Conservation (phyloP, 2,888 invertebrate genomes). For the Asteroscopus sphinx region DNA sequence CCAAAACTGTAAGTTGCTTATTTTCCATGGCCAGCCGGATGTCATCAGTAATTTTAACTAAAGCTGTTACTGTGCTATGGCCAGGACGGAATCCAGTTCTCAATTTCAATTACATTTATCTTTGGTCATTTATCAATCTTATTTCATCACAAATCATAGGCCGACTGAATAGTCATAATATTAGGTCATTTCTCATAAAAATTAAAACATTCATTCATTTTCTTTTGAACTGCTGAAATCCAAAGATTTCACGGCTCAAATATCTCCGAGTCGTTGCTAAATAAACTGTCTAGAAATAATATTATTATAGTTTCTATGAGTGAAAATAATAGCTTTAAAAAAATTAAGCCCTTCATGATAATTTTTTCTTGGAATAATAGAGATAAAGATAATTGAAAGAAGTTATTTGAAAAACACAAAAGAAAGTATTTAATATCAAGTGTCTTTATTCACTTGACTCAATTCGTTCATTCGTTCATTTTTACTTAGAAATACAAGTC, state of each 20-base stretch:
- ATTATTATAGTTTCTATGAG: conserved; percentile 10
- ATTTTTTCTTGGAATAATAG: conserved; percentile 4
- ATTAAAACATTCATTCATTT: conserved; percentile 25
- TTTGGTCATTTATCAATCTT: conserved; percentile 22
- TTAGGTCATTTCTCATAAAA: conserved; percentile 22
- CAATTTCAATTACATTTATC: conserved; percentile 25
- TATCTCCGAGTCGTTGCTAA: conserved; percentile 1
- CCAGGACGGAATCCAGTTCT: too few relatives aligned
- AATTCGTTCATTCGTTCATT: too few relatives aligned
- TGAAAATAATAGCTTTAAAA: conserved; percentile 18
- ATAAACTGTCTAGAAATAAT: conserved; percentile 23
- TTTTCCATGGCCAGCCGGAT: too few relatives aligned
- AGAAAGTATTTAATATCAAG: too few relatives aligned
- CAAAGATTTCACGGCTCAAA: conserved; percentile 17
- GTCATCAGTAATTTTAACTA: too few relatives aligned
- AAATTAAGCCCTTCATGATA: conserved; percentile 7
- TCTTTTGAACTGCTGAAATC: conserved; percentile 11
- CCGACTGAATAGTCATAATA: conserved; percentile 10
- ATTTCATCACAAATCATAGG: conserved; percentile 36
- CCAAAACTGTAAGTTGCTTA: too few relatives aligned
- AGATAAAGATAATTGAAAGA: conserved; percentile 9
- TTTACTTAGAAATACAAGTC: too few relatives aligned
- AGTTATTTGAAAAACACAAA: conserved; percentile 10
- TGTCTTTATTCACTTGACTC: too few relatives aligned
- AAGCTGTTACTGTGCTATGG: too few relatives aligned